Percentiles rank a stretch among this genome's conserved stretches.
Conservation (phyloP, 1,140 invertebrate genomes). For the Solenopsis fugax region DNA sequence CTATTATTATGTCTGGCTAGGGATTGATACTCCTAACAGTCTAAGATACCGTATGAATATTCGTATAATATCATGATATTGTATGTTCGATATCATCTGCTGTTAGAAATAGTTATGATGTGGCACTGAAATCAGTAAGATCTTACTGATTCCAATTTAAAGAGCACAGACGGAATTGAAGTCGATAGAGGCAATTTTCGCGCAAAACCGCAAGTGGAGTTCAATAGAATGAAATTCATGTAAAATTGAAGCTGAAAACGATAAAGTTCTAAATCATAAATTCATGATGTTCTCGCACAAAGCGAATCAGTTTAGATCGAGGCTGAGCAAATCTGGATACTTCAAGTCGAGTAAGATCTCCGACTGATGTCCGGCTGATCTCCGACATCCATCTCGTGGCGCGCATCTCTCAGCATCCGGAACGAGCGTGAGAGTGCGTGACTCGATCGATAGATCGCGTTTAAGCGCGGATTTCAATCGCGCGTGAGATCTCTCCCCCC, state of each 20-base stretch:
- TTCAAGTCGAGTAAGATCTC: too few relatives aligned
- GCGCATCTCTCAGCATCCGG: not conserved
- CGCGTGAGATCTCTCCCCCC: conserved; percentile 21
- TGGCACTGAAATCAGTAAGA: too few relatives aligned
- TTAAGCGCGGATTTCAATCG: conserved; percentile 50
- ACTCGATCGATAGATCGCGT: conserved; percentile 45
- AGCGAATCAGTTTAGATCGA: not conserved
- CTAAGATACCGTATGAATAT: too few relatives aligned
- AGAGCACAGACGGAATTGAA: not conserved
- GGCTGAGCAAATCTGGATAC: not conserved
- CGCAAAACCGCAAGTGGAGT: not conserved
- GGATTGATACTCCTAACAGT: too few relatives aligned
- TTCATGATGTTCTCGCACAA: too few relatives aligned
- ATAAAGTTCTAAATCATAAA: not conserved
- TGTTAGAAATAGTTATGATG: too few relatives aligned
- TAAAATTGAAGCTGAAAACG: not conserved
- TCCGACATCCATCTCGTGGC: not conserved
- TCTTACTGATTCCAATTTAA: too few relatives aligned
- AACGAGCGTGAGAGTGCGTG: not conserved
- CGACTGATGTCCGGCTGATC: not conserved
- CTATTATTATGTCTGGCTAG: too few relatives aligned
- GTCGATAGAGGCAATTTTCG: not conserved
- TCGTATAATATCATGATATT: too few relatives aligned
- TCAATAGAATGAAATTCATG: not conserved
- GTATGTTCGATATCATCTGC: too few relatives aligned